A percentile compares a stretch with the other conserved stretches of the same genome.
phyloP scores from a whole-genome alignment of 53 echinoderm and acorn worm genomes.

The Henricia sp. region DNA sequence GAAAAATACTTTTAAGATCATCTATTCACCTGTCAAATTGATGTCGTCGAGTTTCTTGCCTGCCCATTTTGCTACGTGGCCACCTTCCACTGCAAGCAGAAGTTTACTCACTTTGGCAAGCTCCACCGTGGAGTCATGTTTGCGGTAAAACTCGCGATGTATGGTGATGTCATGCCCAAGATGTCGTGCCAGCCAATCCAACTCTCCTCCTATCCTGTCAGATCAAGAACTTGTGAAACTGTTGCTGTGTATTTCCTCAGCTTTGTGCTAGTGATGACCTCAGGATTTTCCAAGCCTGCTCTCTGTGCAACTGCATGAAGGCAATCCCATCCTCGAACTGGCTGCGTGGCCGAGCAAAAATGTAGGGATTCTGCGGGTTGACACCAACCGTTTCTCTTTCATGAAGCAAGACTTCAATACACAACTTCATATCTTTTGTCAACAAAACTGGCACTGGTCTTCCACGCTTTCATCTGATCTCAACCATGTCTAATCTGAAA shows the following conservation, averaged over 20 bases:
- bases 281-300: slow-evolving; percentile 13
- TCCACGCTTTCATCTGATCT: too few relatives aligned
- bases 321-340: slow-evolving; percentile 17
- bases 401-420: too few relatives aligned
- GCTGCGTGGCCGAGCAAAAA: too few relatives aligned
- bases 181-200: slow-evolving; percentile 24
- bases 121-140: slow-evolving; percentile 6
- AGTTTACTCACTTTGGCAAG: slow-evolving; percentile 28
- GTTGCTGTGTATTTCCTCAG: slow-evolving; percentile 21
- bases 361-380: too few relatives aligned
- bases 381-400: too few relatives aligned
- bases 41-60: slow-evolving; percentile 15
- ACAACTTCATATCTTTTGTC: too few relatives aligned
- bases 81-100: background rate
- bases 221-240: slow-evolving; percentile 7
- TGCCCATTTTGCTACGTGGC: background rate
- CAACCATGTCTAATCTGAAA: too few relatives aligned
- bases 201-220: background rate
- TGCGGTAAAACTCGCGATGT: slow-evolving; percentile 11
- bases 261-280: slow-evolving; percentile 7
- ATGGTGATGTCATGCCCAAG: slow-evolving; percentile 10
- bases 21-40: background rate
- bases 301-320: slow-evolving; percentile 3
- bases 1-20: too few relatives aligned
- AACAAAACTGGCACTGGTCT: too few relatives aligned